Percentiles rank a stretch among this genome's conserved stretches.
Evolutionary conservation across 2,113 vertebrate species (phyloP).

Genomic region (Callorhinus ursinus): DNA sequence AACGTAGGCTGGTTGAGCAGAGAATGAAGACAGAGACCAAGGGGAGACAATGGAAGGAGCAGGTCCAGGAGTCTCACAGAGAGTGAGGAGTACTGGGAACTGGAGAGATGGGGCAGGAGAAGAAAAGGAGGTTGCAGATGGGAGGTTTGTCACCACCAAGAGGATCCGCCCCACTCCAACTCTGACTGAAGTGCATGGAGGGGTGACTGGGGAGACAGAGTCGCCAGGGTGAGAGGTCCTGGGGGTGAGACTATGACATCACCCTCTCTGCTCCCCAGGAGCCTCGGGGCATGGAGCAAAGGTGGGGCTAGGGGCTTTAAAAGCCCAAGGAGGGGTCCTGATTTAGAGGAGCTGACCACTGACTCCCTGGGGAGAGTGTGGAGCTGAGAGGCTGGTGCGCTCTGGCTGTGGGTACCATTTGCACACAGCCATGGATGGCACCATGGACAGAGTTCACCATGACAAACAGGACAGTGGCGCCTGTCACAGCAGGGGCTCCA

Average conservation of each 20-base stretch:
- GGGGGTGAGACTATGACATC: background rate
- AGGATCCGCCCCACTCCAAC: background rate
- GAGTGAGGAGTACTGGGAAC: background rate
- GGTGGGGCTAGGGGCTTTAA: background rate
- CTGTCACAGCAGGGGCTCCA: background rate
- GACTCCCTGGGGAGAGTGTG: background rate
- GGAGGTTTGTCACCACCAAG: background rate
- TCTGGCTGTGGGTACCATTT: accelerated
- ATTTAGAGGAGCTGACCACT: background rate
- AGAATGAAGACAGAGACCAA: background rate
- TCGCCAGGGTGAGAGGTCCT: background rate
- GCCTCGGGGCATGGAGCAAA: accelerated
- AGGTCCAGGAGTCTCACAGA: background rate
- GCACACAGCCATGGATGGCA: accelerated
- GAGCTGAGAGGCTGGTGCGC: accelerated
- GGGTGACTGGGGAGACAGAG: too few relatives aligned
- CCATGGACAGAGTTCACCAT: accelerated
- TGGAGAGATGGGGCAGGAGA: too few relatives aligned
- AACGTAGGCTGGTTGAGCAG: background rate
- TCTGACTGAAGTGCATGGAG: background rate
- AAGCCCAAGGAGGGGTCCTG: background rate
- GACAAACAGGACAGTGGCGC: too few relatives aligned
- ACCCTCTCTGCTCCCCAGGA: background rate
- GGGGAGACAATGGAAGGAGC: accelerated
- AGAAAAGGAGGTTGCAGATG: background rate